Conservation (phyloP, 2,113 vertebrate genomes). For the Chauna torquata region DNA sequence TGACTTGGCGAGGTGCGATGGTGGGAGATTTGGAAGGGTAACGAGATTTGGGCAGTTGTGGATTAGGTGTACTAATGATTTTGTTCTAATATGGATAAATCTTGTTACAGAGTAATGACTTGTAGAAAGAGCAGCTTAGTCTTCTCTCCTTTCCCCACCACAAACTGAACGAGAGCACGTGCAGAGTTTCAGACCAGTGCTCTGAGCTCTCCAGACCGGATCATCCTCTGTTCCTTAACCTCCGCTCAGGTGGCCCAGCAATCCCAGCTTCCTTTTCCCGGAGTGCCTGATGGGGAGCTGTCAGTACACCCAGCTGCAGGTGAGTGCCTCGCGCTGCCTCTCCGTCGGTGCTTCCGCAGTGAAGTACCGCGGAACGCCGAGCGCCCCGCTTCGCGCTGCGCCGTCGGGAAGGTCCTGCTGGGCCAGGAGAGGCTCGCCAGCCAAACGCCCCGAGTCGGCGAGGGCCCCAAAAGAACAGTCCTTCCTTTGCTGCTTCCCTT, state of each 20-base stretch:
- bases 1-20: background rate
- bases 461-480: background rate
- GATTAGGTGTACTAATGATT: constrained; percentile 21
- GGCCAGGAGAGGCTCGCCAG: background rate
- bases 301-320: constrained; percentile 94
- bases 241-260: constrained; percentile 89
- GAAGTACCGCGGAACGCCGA: background rate
- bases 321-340: background rate
- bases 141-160: background rate
- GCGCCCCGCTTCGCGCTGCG: too few species aligned
- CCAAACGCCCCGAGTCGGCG: background rate
- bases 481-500: background rate
- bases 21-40: background rate
- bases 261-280: constrained; percentile 89
- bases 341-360: too few species aligned
- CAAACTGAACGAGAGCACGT: background rate
- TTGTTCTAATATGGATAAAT: constrained; percentile 8
- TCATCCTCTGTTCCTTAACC: constrained; percentile 73
- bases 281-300: constrained; percentile 95
- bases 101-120: constrained; percentile 15
- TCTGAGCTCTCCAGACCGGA: background rate
- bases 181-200: background rate
- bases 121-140: constrained; percentile 15
- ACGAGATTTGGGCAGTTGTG: background rate
- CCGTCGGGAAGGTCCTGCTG: background rate